Percentiles rank a stretch among this genome's conserved stretches.
phyloP scores from a whole-genome alignment of 2,888 invertebrate genomes.

The Caenorhabditis sp. region DNA sequence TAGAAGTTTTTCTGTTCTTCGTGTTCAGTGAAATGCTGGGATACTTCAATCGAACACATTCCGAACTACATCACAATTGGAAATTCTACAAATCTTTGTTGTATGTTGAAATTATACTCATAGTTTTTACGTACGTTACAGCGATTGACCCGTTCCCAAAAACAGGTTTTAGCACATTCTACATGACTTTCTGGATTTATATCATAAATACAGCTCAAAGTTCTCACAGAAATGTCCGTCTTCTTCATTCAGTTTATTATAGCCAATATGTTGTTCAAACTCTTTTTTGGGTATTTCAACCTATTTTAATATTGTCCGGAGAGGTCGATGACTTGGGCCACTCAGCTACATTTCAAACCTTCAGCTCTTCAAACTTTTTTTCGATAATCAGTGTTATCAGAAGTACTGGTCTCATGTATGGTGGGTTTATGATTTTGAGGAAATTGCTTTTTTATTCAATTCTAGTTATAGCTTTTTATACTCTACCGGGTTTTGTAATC shows the following conservation, averaged over 20 bases:
- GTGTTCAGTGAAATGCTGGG: too few relatives aligned
- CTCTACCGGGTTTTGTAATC: constrained; percentile 25
- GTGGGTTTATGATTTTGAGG: neutral
- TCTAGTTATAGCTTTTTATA: constrained; percentile 16
- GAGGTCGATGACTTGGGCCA: constrained; percentile 9
- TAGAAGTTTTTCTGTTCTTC: too few relatives aligned
- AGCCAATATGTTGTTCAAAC: constrained; percentile 28
- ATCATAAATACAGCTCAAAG: constrained; percentile 18
- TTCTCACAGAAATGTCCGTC: constrained; percentile 22
- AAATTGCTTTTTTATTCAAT: neutral
- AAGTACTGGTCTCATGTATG: constrained; percentile 24
- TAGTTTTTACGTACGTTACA: too few relatives aligned
- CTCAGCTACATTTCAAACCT: neutral
- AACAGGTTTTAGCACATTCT: constrained; percentile 11
- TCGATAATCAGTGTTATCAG: constrained; percentile 18
- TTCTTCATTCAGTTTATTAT: constrained; percentile 19
- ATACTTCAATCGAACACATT: constrained; percentile 24
- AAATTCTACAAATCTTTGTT: constrained; percentile 1
- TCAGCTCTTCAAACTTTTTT: constrained; percentile 6
- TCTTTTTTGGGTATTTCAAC: constrained; percentile 28
- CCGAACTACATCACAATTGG: constrained; percentile 6
- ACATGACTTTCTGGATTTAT: constrained; percentile 24
- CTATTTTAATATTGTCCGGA: constrained; percentile 10
- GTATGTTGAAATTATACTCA: constrained; percentile 7
- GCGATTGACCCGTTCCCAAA: neutral